Evolutionary conservation across 2,113 vertebrate genomes (phyloP).

Genomic region (Albula glossodonta): DNA sequence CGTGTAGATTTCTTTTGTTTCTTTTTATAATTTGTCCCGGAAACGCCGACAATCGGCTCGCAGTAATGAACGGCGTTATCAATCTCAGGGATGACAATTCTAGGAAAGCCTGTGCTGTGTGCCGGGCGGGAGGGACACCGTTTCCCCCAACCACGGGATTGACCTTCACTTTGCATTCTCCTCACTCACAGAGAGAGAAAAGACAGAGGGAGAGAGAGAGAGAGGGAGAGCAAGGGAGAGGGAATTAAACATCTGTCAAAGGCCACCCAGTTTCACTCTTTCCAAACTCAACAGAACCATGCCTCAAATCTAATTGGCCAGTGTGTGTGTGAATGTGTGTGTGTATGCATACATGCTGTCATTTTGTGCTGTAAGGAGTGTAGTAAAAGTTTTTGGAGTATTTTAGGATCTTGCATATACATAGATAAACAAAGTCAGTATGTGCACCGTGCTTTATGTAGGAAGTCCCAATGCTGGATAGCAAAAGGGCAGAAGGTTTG

Average conservation of each 20-base stretch:
- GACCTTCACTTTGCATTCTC: constrained; percentile 45
- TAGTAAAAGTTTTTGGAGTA: neutral
- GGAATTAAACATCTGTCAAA: constrained; percentile 10
- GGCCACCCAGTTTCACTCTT: neutral
- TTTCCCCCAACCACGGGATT: constrained; percentile 73
- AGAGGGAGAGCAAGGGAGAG: neutral
- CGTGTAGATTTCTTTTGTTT: constrained; percentile 93
- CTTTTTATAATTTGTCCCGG: constrained; percentile 95
- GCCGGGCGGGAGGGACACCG: constrained; percentile 80
- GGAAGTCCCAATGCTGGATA: neutral
- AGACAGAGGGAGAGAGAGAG: constrained; percentile 9
- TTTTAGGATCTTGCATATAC: neutral
- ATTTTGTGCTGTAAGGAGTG: too few relatives aligned
- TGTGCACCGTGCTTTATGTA: neutral
- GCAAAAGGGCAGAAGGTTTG: neutral
- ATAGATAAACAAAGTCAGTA: constrained; percentile 1
- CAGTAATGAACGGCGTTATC: constrained; percentile 88
- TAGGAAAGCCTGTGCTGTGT: constrained; percentile 88
- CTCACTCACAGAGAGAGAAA: constrained; percentile 62
- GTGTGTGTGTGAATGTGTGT: neutral
- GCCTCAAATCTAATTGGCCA: neutral
- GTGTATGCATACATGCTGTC: neutral
- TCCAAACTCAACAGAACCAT: neutral
- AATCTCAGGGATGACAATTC: constrained; percentile 90
- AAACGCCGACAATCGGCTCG: constrained; percentile 91